A percentile compares a stretch with the other conserved stretches of the same genome.
phyloP scores from a whole-genome alignment of 2,888 invertebrate genomes.

The Xylota sylvarum region DNA sequence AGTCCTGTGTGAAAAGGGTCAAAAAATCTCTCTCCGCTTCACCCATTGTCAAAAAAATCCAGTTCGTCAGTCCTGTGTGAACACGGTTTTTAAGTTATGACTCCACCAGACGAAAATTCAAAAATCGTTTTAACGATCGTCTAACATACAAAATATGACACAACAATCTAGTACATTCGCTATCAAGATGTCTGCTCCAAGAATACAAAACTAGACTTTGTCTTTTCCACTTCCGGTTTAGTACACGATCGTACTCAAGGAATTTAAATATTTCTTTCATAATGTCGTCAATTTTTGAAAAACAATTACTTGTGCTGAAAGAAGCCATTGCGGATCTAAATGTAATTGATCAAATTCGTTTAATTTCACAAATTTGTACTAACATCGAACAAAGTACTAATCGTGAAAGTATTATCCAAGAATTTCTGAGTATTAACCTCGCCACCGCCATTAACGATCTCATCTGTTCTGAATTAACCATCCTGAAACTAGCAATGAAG shows the following conservation, averaged over 20 bases:
- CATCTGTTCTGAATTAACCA: slow-evolving; percentile 36
- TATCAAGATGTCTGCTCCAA: background rate
- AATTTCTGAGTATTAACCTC: slow-evolving; percentile 36
- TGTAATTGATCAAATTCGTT: slow-evolving; percentile 15
- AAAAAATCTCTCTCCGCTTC: too few species aligned
- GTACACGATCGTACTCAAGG: background rate
- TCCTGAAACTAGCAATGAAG: slow-evolving; percentile 51
- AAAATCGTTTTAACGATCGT: background rate
- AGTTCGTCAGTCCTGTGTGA: too few species aligned
- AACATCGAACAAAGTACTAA: slow-evolving; percentile 25
- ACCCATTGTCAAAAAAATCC: too few species aligned
- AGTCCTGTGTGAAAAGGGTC: too few species aligned
- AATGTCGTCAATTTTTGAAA: slow-evolving; percentile 46
- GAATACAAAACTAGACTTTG: background rate
- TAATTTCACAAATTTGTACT: slow-evolving; percentile 19
- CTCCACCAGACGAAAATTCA: too few species aligned
- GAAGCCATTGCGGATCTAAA: slow-evolving; percentile 30
- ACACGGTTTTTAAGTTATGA: too few species aligned
- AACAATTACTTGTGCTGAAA: slow-evolving; percentile 28
- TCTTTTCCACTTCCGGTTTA: slow-evolving; percentile 12
- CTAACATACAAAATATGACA: too few species aligned
- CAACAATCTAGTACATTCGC: background rate
- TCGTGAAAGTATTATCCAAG: slow-evolving; percentile 2
- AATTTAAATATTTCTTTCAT: background rate
- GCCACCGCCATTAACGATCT: slow-evolving; percentile 28